Percentiles rank a stretch among this genome's conserved stretches.
phyloP scores from a whole-genome alignment of 2,113 vertebrate species.

The Eubucco bourcierii region DNA sequence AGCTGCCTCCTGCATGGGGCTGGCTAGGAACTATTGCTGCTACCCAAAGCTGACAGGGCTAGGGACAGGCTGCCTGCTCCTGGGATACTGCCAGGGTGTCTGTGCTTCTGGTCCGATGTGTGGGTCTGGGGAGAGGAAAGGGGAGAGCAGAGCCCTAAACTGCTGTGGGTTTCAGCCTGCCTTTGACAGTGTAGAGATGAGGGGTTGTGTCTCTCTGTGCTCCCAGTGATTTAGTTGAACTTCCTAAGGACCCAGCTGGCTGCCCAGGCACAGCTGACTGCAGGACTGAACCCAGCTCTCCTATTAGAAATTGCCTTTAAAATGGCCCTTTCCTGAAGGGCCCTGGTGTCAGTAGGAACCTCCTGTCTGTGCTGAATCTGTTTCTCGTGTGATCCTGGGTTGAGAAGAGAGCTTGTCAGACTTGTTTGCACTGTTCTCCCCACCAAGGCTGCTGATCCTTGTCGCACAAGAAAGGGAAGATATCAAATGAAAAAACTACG shows the following conservation, averaged over 20 bases:
- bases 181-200: not conserved
- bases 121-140: not conserved
- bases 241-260: not conserved
- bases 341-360: not conserved
- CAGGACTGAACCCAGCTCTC: not conserved
- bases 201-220: not conserved
- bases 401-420: slow-evolving; percentile 31
- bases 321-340: not conserved
- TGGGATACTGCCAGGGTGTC: not conserved
- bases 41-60: not conserved
- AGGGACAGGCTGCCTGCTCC: not conserved
- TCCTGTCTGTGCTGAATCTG: not conserved
- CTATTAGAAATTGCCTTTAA: not conserved
- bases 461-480: slow-evolving; percentile 41
- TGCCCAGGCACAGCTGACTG: not conserved
- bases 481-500: not conserved
- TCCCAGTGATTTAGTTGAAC: not conserved
- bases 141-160: not conserved
- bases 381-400: slow-evolving; percentile 7
- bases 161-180: not conserved
- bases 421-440: not conserved
- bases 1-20: not conserved
- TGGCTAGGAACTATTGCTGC: not conserved
- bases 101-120: not conserved
- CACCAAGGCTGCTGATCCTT: slow-evolving; percentile 19